These are phyloP conservation scores for Colistium nudipinnis DNA, from an alignment of 2,113 vertebrate genomes.

Conservation along the genomic window DNA sequence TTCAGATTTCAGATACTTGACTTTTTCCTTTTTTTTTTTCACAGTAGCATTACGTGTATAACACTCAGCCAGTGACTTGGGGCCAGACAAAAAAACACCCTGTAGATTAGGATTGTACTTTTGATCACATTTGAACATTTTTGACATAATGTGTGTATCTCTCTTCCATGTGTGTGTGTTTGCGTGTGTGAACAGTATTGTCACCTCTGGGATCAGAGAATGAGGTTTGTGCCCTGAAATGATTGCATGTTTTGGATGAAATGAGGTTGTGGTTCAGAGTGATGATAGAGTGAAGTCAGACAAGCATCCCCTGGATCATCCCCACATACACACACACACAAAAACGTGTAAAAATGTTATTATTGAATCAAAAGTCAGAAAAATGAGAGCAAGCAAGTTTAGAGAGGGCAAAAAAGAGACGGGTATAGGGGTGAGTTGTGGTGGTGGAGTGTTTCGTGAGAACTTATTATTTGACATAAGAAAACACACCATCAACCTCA, in stretches of 20 bases:
- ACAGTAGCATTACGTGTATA: too few relatives aligned
- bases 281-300: conserved; percentile 57
- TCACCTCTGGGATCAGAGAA: conserved; percentile 50
- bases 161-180: not conserved
- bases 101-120: too few relatives aligned
- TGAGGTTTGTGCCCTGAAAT: conserved; percentile 55
- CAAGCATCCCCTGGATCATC: conserved; percentile 39
- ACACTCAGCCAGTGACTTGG: too few relatives aligned
- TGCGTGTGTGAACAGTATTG: conserved; percentile 16
- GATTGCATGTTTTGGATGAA: conserved; percentile 68
- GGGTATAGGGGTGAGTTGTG: not conserved
- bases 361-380: conserved; percentile 42
- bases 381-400: conserved; percentile 41
- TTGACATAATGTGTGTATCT: conserved; percentile 26
- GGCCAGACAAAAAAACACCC: too few relatives aligned
- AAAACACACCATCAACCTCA: conserved; percentile 17
- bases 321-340: conserved; percentile 16
- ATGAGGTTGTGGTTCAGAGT: conserved; percentile 66
- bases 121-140: too few relatives aligned
- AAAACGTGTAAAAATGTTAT: conserved; percentile 39
- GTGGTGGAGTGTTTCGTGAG: conserved; percentile 45
- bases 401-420: not conserved
- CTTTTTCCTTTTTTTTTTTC: too few relatives aligned
- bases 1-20: too few relatives aligned
- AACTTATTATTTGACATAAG: conserved; percentile 51